Conservation (phyloP, 2,888 invertebrate genomes). For the Autographa gamma region DNA sequence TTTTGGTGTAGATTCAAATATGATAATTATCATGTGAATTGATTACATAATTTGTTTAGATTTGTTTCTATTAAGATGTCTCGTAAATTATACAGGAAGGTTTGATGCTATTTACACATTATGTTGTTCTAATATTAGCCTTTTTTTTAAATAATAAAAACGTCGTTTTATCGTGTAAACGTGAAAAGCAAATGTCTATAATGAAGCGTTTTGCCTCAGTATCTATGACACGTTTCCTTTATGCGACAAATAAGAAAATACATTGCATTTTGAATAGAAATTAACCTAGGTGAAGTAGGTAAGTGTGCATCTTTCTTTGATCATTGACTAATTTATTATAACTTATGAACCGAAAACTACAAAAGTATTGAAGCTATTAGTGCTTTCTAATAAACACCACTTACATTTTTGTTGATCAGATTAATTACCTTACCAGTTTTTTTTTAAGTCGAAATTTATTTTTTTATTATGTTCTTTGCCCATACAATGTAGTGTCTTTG, state of each 20-base stretch:
- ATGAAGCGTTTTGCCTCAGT: conserved; percentile 8
- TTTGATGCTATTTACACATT: background rate
- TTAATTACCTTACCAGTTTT: too few species aligned
- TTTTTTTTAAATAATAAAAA: conserved; percentile 26
- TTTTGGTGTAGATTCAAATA: too few species aligned
- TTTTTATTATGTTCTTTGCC: background rate
- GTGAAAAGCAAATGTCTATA: conserved; percentile 42
- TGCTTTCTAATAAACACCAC: too few species aligned
- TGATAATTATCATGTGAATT: background rate
- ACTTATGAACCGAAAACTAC: too few species aligned
- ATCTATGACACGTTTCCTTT: background rate
- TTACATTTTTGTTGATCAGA: too few species aligned
- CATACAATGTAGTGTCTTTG: background rate
- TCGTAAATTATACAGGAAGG: background rate
- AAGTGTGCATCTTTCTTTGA: too few species aligned
- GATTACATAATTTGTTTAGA: conserved; percentile 27
- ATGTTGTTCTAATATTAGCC: conserved; percentile 11
- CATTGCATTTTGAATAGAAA: background rate
- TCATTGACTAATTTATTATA: too few species aligned
- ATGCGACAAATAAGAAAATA: background rate
- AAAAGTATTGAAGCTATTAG: too few species aligned
- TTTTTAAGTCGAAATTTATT: too few species aligned
- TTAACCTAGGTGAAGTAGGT: background rate
- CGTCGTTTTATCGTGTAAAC: conserved; percentile 32
- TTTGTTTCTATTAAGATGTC: background rate